Conservation (phyloP, 2,888 invertebrate species). For the Drosophila ezoana region DNA sequence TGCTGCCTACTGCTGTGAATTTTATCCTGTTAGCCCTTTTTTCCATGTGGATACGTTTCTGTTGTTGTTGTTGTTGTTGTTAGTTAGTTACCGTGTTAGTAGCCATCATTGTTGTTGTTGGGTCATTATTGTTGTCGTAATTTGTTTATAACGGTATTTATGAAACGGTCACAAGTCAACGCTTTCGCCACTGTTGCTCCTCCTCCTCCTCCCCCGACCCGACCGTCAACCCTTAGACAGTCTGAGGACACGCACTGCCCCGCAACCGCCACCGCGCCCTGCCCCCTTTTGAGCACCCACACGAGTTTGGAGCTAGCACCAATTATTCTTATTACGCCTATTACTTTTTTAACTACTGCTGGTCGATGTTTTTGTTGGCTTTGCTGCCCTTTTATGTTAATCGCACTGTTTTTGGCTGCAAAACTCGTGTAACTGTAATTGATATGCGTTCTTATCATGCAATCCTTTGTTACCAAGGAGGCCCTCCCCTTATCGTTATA, state of each 20-base stretch:
- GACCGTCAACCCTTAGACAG: conserved; percentile 43
- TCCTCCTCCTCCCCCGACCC: neutral
- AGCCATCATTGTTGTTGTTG: conserved; percentile 49
- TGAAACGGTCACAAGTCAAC: conserved; percentile 84
- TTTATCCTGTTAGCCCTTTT: conserved; percentile 51
- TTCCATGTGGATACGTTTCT: conserved; percentile 1
- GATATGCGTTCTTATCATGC: conserved; percentile 82
- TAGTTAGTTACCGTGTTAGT: conserved; percentile 34
- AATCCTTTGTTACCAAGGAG: conserved; percentile 55
- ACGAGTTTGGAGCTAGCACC: conserved; percentile 52
- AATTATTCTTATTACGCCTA: conserved; percentile 83
- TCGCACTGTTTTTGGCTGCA: conserved; percentile 64
- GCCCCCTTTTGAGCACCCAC: conserved; percentile 7
- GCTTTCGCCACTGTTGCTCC: conserved; percentile 55
- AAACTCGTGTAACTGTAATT: conserved; percentile 83
- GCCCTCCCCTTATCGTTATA: no score
- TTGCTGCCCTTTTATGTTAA: conserved; percentile 79
- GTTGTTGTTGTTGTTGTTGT: conserved; percentile 17
- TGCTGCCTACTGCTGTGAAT: conserved; percentile 49
- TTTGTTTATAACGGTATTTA: conserved; percentile 81
- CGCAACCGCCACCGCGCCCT: neutral
- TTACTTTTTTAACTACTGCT: conserved; percentile 73
- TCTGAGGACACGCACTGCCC: conserved; percentile 57
- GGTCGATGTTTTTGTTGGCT: conserved; percentile 32
- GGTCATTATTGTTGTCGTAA: conserved; percentile 73